Evolutionary conservation across 2,888 invertebrate species (phyloP), one percentile per base, ranked within the genome.

Genomic region (Philopedon plagiatum): DNA sequence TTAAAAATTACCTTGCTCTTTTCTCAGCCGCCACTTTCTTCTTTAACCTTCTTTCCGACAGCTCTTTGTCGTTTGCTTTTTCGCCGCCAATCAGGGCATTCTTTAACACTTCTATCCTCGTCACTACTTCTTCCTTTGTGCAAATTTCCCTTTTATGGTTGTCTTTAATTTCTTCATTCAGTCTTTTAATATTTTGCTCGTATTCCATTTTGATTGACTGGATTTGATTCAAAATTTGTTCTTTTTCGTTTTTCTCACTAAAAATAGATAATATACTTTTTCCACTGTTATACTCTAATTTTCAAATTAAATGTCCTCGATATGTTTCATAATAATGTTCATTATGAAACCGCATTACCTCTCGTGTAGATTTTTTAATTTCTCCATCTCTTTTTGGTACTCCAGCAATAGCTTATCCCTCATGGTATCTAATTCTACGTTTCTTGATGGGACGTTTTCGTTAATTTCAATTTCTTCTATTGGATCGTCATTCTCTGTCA

Each of bases 11-110:
- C 85, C 81, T 84, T 11, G 86, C 81, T 63, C 91, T 84, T 56
- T 90, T 89, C 80, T 94, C 93, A 0, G 93, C 93, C 57, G 91
- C 90, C 71, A 88, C 85, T 83, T 92, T 91, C 80, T 91, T 91
- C 78, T 88, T 89, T 78, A 89, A 88, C 51, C 93, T 85, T 75
- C 89, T 89, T 80, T 93, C 93, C 73, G 91, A 92, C 32, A 93
- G 82, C 78, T 92, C 92, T 39, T 87, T 86, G 83, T 95, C 94
- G 80, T 92, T 87, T 0, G 90, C 91, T 77, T 91, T 88, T 80
- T 95, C 94, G 0, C 94, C 94, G 1, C 94, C 94, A 41, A 95
- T 93, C 87, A 95, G 89, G 62, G 91, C 90, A 49, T 91, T 89
- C 81, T 95, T 91, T 18, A 95, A 86, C 70, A 89, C 88, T 81